Conservation (phyloP, 2,113 vertebrate species). For the Rhinolophus sinicus region DNA sequence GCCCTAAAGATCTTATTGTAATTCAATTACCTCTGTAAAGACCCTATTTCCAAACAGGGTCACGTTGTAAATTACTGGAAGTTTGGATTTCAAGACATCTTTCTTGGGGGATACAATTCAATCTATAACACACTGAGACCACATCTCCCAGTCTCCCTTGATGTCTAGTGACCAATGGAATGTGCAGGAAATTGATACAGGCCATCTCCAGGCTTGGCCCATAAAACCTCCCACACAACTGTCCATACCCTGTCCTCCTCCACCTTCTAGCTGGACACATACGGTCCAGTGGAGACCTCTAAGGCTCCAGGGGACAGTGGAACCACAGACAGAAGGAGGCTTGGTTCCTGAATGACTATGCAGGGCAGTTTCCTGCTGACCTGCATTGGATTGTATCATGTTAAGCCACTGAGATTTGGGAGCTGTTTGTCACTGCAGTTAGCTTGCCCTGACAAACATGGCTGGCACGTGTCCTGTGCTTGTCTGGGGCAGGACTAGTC, state of each 20-base stretch:
- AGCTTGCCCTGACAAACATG: background rate
- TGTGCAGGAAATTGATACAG: background rate
- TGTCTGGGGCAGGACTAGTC: background rate
- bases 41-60: background rate
- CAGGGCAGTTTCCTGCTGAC: background rate
- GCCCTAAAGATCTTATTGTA: background rate
- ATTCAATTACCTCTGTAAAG: background rate
- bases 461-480: background rate
- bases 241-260: background rate
- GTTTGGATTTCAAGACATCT: background rate
- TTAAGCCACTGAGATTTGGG: background rate
- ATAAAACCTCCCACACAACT: background rate
- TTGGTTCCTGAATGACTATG: background rate
- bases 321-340: background rate
- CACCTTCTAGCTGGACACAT: background rate
- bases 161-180: background rate
- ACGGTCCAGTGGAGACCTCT: background rate
- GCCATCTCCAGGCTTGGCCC: background rate
- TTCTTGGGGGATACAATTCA: background rate
- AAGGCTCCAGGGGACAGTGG: background rate
- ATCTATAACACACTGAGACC: background rate
- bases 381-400: accelerated
- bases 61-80: background rate
- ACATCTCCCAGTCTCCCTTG: background rate
- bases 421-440: background rate